Percentiles rank a stretch among this genome's conserved stretches.
phyloP scores from a whole-genome alignment of 2,113 vertebrate species.

The Macrotis lagotis region DNA sequence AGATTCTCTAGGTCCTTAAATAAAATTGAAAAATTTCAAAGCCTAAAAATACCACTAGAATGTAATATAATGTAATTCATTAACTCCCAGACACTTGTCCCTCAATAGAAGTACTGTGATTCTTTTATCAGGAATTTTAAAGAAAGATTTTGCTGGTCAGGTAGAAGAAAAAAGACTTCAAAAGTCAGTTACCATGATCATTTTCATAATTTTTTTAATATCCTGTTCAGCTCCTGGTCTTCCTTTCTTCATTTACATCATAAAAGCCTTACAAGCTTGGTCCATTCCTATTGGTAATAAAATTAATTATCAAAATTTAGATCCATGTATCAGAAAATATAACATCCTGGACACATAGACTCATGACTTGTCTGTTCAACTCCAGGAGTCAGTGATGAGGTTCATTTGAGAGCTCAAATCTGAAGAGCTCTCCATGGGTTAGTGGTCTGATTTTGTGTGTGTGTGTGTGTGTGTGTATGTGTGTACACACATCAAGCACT shows the following conservation, averaged over 20 bases:
- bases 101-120: not conserved
- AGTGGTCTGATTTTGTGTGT: too few relatives aligned
- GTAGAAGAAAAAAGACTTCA: too few relatives aligned
- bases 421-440: not conserved
- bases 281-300: constrained; percentile 48
- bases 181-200: constrained; percentile 4
- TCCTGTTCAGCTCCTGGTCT: constrained; percentile 39
- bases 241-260: constrained; percentile 52
- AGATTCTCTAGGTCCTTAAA: not conserved
- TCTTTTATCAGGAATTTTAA: not conserved
- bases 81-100: not conserved
- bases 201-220: accelerated
- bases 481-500: too few relatives aligned
- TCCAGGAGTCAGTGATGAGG: not conserved
- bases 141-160: not conserved
- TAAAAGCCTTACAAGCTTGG: constrained; percentile 16
- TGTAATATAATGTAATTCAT: not conserved
- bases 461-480: too few relatives aligned
- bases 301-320: not conserved
- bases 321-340: not conserved
- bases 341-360: not conserved
- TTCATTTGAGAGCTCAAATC: not conserved
- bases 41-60: not conserved
- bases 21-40: not conserved
- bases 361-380: not conserved